These are phyloP conservation scores for Episyrphus balteatus DNA, from an alignment of 1,140 invertebrate species.

Conservation along the genomic window DNA sequence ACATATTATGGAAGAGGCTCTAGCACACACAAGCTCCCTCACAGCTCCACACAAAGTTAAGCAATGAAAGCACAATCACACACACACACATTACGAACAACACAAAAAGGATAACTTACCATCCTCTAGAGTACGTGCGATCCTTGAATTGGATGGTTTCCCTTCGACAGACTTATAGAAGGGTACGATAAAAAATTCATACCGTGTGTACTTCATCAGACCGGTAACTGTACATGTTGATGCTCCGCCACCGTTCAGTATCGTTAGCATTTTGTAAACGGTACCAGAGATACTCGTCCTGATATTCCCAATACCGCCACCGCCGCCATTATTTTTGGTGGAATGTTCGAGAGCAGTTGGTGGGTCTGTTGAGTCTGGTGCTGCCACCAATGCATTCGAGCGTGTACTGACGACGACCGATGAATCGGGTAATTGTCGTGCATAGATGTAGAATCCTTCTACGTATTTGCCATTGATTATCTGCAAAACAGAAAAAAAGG, in stretches of 20 bases:
- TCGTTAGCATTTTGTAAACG: conserved; percentile 51
- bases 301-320: not conserved
- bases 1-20: no score
- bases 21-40: no score
- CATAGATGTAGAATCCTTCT: conserved; percentile 53
- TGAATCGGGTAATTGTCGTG: conserved; percentile 31
- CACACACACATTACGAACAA: no score
- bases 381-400: not conserved
- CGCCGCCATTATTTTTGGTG: conserved; percentile 5
- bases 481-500: conserved; percentile 18
- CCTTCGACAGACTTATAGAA: conserved; percentile 67
- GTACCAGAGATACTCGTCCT: conserved; percentile 12
- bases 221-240: conserved; percentile 56
- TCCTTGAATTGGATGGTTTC: conserved; percentile 62
- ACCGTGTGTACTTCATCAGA: conserved; percentile 55
- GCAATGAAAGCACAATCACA: no score
- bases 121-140: conserved; percentile 59
- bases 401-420: not conserved
- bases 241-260: conserved; percentile 49
- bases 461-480: conserved; percentile 50
- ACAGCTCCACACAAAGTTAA: no score
- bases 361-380: conserved; percentile 9
- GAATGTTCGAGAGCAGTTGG: conserved; percentile 4
- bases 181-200: conserved; percentile 67
- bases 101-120: conserved; percentile 41